Conservation (phyloP, 1,140 invertebrate genomes). For the Trachymyrmex septentrionalis region DNA sequence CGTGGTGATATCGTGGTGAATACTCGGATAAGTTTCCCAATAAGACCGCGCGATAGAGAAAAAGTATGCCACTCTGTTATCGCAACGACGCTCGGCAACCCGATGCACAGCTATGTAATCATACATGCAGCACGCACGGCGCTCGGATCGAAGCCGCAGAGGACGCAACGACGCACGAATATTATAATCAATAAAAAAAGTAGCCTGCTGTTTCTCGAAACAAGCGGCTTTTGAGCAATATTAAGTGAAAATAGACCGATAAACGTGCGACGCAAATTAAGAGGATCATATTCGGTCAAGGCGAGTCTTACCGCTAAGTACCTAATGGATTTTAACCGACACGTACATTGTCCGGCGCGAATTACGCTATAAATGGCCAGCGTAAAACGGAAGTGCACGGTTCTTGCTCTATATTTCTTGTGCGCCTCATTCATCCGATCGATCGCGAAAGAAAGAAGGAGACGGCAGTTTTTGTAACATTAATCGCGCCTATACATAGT, state of each 20-base stretch:
- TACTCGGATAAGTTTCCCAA: too few relatives aligned
- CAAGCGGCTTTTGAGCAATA: too few relatives aligned
- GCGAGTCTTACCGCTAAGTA: too few relatives aligned
- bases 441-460: background rate
- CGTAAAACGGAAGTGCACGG: background rate
- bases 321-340: background rate
- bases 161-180: slow-evolving; percentile 20
- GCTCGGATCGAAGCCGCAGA: slow-evolving; percentile 28
- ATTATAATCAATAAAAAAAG: slow-evolving; percentile 37
- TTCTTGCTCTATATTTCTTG: background rate
- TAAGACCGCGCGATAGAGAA: background rate
- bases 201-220: background rate
- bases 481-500: background rate
- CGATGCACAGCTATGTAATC: slow-evolving; percentile 40
- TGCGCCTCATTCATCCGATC: background rate
- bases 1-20: background rate
- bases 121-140: slow-evolving; percentile 10
- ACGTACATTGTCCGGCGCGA: background rate
- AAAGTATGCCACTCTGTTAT: slow-evolving; percentile 17
- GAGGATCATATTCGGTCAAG: too few relatives aligned
- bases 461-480: background rate
- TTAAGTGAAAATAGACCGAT: too few relatives aligned
- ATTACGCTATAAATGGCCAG: background rate
- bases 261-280: too few relatives aligned
- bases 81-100: slow-evolving; percentile 13